These are phyloP conservation scores for Aldrovandia affinis DNA, from an alignment of 2,797 vertebrate species.

Conservation along the genomic window DNA sequence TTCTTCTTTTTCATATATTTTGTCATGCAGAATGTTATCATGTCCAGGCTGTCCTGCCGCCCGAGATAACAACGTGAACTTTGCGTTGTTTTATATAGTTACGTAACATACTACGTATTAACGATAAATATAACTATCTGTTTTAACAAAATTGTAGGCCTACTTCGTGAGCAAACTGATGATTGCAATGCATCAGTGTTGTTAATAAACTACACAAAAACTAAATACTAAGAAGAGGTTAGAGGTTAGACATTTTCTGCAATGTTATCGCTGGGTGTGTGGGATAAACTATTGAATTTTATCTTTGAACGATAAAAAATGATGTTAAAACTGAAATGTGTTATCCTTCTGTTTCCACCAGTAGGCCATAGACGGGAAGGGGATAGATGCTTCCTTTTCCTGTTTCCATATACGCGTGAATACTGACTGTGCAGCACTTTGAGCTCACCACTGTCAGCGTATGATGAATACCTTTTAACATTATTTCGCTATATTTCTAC, in stretches of 20 bases:
- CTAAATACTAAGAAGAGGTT: not conserved
- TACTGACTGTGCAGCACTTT: not conserved
- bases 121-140: not conserved
- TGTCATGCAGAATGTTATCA: not conserved
- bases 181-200: not conserved
- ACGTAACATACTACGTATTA: not conserved
- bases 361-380: not conserved
- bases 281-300: not conserved
- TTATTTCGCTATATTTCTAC: not conserved
- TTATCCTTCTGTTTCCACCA: not conserved
- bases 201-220: not conserved
- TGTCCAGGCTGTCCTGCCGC: not conserved
- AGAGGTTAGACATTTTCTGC: not conserved
- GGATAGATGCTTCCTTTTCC: slow-evolving; percentile 29
- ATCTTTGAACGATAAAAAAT: not conserved
- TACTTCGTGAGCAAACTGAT: not conserved
- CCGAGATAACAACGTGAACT: not conserved
- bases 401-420: slow-evolving; percentile 29
- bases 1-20: not conserved
- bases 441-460: not conserved
- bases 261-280: not conserved
- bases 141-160: not conserved
- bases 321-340: not conserved
- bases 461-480: not conserved
- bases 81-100: not conserved